phyloP scores from a whole-genome alignment of 2,888 invertebrate species.

The Ormyrus pomaceus region DNA sequence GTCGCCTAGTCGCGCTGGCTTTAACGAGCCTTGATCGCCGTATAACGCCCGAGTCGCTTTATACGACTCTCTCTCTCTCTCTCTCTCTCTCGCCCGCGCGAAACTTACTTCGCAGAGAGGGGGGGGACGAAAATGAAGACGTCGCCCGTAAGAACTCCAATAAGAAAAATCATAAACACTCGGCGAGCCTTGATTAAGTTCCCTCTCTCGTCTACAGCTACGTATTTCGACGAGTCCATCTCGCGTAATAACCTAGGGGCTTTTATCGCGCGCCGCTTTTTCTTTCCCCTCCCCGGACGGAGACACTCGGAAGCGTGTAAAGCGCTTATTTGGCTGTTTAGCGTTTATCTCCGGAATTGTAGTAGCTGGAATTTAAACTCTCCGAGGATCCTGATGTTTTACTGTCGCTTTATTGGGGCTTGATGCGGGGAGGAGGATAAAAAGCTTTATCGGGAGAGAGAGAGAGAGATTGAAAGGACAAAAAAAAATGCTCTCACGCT shows the following conservation, averaged over 20 bases:
- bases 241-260: constrained; percentile 65
- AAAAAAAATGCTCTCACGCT: constrained; percentile 43
- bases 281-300: not conserved
- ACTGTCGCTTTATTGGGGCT: not conserved
- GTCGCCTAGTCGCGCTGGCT: not conserved
- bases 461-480: not conserved
- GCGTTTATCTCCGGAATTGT: not conserved
- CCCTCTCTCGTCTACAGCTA: constrained; percentile 56
- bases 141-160: constrained; percentile 62
- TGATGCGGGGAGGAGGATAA: not conserved
- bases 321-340: constrained; percentile 30
- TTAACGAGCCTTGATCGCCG: not conserved
- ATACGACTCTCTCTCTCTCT: constrained; percentile 32
- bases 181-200: constrained; percentile 73
- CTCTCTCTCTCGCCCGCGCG: not conserved
- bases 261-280: constrained; percentile 34
- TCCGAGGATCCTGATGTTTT: not conserved
- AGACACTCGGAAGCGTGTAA: not conserved
- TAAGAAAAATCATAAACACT: constrained; percentile 76
- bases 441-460: constrained; percentile 14
- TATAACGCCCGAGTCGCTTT: not conserved
- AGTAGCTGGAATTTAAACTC: no score
- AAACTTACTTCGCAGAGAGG: not conserved
- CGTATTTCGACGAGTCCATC: constrained; percentile 66
- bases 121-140: constrained; percentile 47